Evolutionary conservation across 2,888 invertebrate species (phyloP).

Genomic region (Callosobruchus maculatus): DNA sequence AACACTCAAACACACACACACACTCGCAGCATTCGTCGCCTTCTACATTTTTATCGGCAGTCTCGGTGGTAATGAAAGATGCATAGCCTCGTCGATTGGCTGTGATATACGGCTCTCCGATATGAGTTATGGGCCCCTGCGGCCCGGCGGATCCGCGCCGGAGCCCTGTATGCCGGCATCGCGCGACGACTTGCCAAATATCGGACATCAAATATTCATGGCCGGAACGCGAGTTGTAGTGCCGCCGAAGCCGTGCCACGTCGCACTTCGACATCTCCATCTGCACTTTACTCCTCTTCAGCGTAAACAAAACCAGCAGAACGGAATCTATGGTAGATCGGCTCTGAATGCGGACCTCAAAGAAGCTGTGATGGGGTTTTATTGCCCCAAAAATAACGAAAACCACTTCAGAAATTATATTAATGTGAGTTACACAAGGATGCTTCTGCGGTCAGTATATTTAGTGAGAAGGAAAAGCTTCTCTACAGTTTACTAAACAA

Average conservation of each 20-base stretch:
- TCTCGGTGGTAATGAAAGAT: slow-evolving; percentile 36
- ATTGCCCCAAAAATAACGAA: too few species aligned
- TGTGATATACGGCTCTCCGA: slow-evolving; percentile 47
- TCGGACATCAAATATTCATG: slow-evolving; percentile 47
- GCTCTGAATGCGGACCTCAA: too few species aligned
- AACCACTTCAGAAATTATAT: too few species aligned
- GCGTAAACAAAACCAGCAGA: too few species aligned
- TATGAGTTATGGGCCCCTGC: slow-evolving; percentile 50
- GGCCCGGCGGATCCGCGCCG: slow-evolving; percentile 29
- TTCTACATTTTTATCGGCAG: slow-evolving; percentile 6
- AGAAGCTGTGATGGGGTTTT: too few species aligned
- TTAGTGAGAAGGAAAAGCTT: too few species aligned
- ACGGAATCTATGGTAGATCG: too few species aligned
- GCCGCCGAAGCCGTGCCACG: background rate
- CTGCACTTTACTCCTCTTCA: too few species aligned
- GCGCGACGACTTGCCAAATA: slow-evolving; percentile 47
- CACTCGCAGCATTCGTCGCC: background rate
- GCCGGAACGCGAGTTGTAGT: slow-evolving; percentile 5
- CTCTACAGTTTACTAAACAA: too few species aligned
- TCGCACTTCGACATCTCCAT: background rate
- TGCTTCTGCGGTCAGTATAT: too few species aligned
- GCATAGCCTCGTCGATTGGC: slow-evolving; percentile 37
- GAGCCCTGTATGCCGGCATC: background rate
- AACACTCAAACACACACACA: background rate
- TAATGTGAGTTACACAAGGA: too few species aligned